Conservation (phyloP, 2,113 vertebrate genomes). For the Syngnathus scovelli region DNA sequence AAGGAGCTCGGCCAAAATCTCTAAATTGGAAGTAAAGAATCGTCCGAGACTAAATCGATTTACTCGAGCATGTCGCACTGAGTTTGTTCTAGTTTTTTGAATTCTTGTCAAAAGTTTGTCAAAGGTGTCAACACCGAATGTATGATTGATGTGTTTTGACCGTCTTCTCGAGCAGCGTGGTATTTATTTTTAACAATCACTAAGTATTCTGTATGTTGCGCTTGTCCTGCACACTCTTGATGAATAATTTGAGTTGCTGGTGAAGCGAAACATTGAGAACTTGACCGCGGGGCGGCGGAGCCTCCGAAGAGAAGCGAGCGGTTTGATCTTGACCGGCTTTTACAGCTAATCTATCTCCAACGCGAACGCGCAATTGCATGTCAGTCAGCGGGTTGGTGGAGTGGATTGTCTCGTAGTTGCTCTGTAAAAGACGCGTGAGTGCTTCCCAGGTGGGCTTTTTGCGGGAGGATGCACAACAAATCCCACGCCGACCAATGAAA, state of each 20-base stretch:
- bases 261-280: background rate
- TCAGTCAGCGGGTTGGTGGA: constrained; percentile 37
- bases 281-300: background rate
- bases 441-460: constrained; percentile 20
- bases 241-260: constrained; percentile 40
- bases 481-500: background rate
- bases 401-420: constrained; percentile 10
- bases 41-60: background rate
- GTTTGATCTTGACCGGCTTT: constrained; percentile 38
- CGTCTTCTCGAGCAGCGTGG: background rate
- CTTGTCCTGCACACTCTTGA: constrained; percentile 18
- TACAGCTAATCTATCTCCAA: constrained; percentile 17
- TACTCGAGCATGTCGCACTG: constrained; percentile 28
- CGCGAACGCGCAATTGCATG: constrained; percentile 25
- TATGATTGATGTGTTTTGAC: constrained; percentile 35
- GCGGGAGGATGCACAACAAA: background rate
- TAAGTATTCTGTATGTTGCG: constrained; percentile 27
- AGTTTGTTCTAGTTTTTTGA: constrained; percentile 43
- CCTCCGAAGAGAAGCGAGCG: constrained; percentile 17
- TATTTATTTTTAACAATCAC: constrained; percentile 24
- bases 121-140: constrained; percentile 29
- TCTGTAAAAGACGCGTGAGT: constrained; percentile 26
- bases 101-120: constrained; percentile 41
- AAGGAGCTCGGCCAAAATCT: no score
- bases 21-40: no score